phyloP scores from a whole-genome alignment of 1,140 invertebrate species.

The Theocolax elegans region DNA sequence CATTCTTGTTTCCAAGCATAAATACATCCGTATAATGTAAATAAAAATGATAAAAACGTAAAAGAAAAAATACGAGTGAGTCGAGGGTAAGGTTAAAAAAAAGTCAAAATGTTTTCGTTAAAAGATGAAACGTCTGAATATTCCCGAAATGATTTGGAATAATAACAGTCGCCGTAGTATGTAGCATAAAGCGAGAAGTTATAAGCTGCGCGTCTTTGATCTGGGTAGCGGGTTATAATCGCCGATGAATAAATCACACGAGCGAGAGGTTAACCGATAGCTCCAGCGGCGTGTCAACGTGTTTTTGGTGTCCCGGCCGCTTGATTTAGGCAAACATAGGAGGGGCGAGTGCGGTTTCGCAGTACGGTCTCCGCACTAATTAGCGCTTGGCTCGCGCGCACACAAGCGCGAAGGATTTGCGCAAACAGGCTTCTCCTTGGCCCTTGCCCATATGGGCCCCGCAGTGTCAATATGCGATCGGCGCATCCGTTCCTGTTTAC shows the following conservation, averaged over 20 bases:
- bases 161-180: too few relatives aligned
- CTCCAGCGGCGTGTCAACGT: background rate
- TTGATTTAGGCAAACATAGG: background rate
- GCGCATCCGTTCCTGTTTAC: background rate
- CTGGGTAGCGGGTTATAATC: too few relatives aligned
- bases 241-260: constrained; percentile 21
- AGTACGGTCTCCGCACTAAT: constrained; percentile 45
- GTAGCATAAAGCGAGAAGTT: too few relatives aligned
- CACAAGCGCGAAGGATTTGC: constrained; percentile 59
- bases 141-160: too few relatives aligned
- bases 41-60: too few relatives aligned
- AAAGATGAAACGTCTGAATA: too few relatives aligned
- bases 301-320: background rate
- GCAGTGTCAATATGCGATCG: constrained; percentile 22
- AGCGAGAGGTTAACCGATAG: background rate
- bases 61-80: too few relatives aligned
- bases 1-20: too few relatives aligned
- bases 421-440: constrained; percentile 12
- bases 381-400: constrained; percentile 46
- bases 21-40: too few relatives aligned
- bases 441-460: background rate
- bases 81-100: too few relatives aligned
- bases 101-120: too few relatives aligned
- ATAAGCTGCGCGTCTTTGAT: too few relatives aligned
- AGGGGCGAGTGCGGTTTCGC: constrained; percentile 5